phyloP scores from a whole-genome alignment of 2,888 invertebrate species.

The Dryadula phaetusa region DNA sequence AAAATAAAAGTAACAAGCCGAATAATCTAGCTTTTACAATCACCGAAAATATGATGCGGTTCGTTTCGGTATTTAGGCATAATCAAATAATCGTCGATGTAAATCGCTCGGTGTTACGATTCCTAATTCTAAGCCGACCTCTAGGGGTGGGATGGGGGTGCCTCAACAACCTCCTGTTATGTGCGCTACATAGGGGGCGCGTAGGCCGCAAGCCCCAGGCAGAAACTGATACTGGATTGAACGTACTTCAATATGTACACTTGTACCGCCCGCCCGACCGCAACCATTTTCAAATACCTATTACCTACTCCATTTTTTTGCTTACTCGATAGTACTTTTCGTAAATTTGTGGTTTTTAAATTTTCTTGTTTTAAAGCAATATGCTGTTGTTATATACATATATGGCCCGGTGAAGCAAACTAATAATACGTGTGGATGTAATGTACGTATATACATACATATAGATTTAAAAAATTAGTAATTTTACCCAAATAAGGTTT shows the following conservation, averaged over 20 bases:
- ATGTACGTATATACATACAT: too few relatives aligned
- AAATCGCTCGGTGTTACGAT: slow-evolving; percentile 61
- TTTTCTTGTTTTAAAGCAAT: not conserved
- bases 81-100: slow-evolving; percentile 39
- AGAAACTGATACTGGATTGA: slow-evolving; percentile 82
- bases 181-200: slow-evolving; percentile 62
- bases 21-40: slow-evolving; percentile 9
- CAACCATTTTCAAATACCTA: slow-evolving; percentile 45
- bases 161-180: slow-evolving; percentile 26
- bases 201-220: slow-evolving; percentile 80
- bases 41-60: slow-evolving; percentile 22
- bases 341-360: not conserved
- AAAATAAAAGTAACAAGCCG: slow-evolving; percentile 19
- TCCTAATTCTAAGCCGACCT: slow-evolving; percentile 77
- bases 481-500: too few relatives aligned
- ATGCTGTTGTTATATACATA: not conserved
- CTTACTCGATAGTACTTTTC: slow-evolving; percentile 6
- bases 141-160: slow-evolving; percentile 59
- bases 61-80: slow-evolving; percentile 35
- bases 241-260: slow-evolving; percentile 73
- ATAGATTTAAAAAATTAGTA: too few relatives aligned
- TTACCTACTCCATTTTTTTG: slow-evolving; percentile 31
- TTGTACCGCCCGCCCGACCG: slow-evolving; percentile 54
- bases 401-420: not conserved
- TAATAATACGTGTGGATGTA: not conserved